Evolutionary conservation across 2,797 vertebrate genomes (phyloP).

Genomic region (Enteromius treurensis): DNA sequence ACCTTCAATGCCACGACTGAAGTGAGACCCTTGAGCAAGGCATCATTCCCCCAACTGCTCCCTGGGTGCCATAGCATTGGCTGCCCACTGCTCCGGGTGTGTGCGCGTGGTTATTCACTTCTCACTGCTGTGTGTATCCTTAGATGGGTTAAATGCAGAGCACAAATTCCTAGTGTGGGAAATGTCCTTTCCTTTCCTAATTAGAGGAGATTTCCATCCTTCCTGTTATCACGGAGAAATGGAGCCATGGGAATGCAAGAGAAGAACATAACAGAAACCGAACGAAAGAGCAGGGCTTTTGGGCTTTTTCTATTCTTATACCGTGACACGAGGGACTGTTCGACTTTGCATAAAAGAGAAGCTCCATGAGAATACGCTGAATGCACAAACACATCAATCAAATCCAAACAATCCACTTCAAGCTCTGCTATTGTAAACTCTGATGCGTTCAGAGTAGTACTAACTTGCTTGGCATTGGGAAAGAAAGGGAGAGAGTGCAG

Average conservation of each 20-base stretch:
- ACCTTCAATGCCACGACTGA: too few relatives aligned
- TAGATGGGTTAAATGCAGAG: too few relatives aligned
- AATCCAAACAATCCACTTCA: conserved; percentile 26
- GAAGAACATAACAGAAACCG: conserved; percentile 28
- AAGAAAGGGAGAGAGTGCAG: conserved; percentile 11
- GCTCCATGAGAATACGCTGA: conserved; percentile 26
- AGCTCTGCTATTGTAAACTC: not conserved
- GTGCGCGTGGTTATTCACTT: too few relatives aligned
- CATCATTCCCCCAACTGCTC: too few relatives aligned
- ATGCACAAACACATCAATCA: conserved; percentile 41
- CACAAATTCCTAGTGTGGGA: too few relatives aligned
- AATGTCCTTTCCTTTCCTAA: conserved; percentile 37
- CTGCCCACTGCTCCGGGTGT: too few relatives aligned
- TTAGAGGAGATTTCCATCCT: conserved; percentile 58
- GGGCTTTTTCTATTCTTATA: conserved; percentile 49
- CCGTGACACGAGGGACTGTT: conserved; percentile 33
- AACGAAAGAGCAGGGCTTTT: conserved; percentile 44
- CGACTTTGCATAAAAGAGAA: conserved; percentile 49
- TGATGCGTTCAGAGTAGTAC: not conserved
- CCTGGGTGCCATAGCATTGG: too few relatives aligned
- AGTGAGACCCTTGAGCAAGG: too few relatives aligned
- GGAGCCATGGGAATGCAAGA: conserved; percentile 45
- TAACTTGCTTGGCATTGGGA: not conserved
- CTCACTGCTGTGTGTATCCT: too few relatives aligned
- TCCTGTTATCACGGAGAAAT: conserved; percentile 49